Evolutionary conservation across 2,797 vertebrate genomes (phyloP), one percentile per base, ranked within the genome.

Genomic region (Allobates femoralis): DNA sequence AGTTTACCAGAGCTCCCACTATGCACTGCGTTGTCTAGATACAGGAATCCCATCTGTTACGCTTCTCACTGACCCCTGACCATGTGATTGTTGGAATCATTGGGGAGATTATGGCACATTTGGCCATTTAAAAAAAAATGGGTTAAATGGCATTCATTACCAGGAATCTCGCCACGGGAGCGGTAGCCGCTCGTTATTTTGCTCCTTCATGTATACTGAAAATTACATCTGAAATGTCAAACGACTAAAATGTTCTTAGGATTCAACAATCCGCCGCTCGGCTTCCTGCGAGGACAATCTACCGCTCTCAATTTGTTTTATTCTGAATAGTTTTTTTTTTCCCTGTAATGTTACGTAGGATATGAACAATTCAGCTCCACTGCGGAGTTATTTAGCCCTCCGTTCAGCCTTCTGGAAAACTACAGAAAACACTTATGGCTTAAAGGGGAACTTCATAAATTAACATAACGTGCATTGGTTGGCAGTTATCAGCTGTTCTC

Each of bases 181-280:
- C 67, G 23, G 67, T 41, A 23, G 46, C 60, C 28, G 34, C 26
- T 80, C 16, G n/a, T 51, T 66, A 46, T 64, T 80, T 64, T 30
- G 30, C 64, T 50, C 71, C 71, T 46, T 50, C n/a, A 60, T 28
- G 79, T 80, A 50, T 50, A 51, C 51, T 1, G 32, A 73, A 82
- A 71, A 82, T 71, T 32, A 69, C 64, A 82, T 71, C 30, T 21
- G 34, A 82, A 82, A 82, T 82, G 81, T 82, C 80, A 71, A n/a
- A 16, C 66, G 19, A 34, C 32, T 69, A 46, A 56, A 82, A 41
- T 58, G 66, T 73, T 56, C 28, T 34, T 34, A n/a, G 32, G 15
- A 69, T 80, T 80, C 55, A 41, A 12, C 37, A 64, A 28, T 64
- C 8, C 79, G 11, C 19, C 16, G 81, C 12, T 71, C 37, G 16